Percentiles rank a stretch among this genome's conserved stretches.
These are phyloP conservation scores for Merodon equestris DNA, from an alignment of 2,888 invertebrate genomes.

Conservation along the genomic window DNA sequence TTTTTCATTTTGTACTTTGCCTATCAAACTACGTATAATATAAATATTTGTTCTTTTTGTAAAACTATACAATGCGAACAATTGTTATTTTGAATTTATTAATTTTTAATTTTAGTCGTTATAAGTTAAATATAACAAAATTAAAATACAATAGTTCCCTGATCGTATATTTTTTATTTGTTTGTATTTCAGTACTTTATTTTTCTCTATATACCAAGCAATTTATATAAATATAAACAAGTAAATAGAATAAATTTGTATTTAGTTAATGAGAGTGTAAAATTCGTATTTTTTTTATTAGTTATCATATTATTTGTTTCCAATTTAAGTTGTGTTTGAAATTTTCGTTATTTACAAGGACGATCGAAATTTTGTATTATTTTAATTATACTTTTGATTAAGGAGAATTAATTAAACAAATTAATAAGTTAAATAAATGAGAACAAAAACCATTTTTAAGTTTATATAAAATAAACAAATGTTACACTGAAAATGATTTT, in stretches of 20 bases:
- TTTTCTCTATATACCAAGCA: slow-evolving; percentile 33
- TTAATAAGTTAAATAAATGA: slow-evolving; percentile 13
- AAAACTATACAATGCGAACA: slow-evolving; percentile 8
- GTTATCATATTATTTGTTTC: slow-evolving; percentile 17
- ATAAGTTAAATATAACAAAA: slow-evolving; percentile 39
- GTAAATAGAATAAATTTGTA: neutral
- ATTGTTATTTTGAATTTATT: slow-evolving; percentile 58
- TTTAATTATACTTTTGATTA: slow-evolving; percentile 34
- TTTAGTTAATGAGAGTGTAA: neutral
- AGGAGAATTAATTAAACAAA: slow-evolving; percentile 22
- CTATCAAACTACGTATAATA: slow-evolving; percentile 22
- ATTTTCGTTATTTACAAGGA: slow-evolving; percentile 25
- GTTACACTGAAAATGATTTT: slow-evolving; percentile 33
- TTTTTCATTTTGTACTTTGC: slow-evolving; percentile 20
- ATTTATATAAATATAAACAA: slow-evolving; percentile 26
- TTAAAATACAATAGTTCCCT: slow-evolving; percentile 5
- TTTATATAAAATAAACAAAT: slow-evolving; percentile 60
- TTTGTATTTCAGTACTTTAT: slow-evolving; percentile 33
- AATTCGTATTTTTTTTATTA: slow-evolving; percentile 14
- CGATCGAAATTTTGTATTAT: slow-evolving; percentile 6
- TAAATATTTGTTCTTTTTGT: slow-evolving; percentile 7
- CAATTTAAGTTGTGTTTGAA: slow-evolving; percentile 37
- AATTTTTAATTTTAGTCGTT: slow-evolving; percentile 48
- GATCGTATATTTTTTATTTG: slow-evolving; percentile 19
- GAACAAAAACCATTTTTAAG: slow-evolving; percentile 9